Conservation (phyloP, 2,797 vertebrate genomes). For the Coranthus polyacanthus region DNA sequence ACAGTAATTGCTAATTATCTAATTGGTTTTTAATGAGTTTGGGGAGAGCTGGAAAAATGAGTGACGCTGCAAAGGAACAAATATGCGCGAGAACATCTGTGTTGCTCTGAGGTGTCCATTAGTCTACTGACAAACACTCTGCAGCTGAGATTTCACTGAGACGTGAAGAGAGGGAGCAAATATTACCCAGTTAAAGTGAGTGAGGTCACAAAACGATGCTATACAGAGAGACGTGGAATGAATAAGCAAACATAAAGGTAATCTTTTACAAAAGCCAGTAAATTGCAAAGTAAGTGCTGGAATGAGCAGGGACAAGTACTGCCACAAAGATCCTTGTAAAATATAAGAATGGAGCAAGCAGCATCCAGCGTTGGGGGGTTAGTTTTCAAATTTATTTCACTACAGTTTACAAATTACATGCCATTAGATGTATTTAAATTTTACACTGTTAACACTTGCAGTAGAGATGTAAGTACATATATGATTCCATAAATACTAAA, state of each 20-base stretch:
- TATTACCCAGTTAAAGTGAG: constrained; percentile 27
- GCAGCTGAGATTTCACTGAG: constrained; percentile 48
- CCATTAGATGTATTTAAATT: constrained; percentile 35
- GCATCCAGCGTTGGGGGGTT: not conserved
- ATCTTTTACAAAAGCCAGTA: constrained; percentile 13
- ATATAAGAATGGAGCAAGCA: constrained; percentile 13
- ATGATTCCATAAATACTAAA: too few species aligned
- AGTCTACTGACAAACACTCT: constrained; percentile 36
- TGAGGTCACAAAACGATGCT: not conserved
- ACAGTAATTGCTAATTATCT: constrained; percentile 85
- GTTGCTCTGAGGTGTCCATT: constrained; percentile 41
- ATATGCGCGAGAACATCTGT: constrained; percentile 41
- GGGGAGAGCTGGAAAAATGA: constrained; percentile 67
- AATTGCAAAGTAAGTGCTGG: constrained; percentile 2
- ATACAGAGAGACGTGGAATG: not conserved
- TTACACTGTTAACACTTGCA: too few species aligned
- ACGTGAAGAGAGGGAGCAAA: constrained; percentile 21
- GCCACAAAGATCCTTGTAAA: constrained; percentile 34
- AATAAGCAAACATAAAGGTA: constrained; percentile 28
- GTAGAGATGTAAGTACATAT: too few species aligned
- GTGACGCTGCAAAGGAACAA: constrained; percentile 38
- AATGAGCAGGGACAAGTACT: constrained; percentile 7
- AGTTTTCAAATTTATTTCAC: too few species aligned
- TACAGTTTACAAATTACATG: constrained; percentile 40
- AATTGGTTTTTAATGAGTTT: constrained; percentile 86